A percentile compares a stretch with the other conserved stretches of the same genome.
These are phyloP conservation scores for Grantiella picta DNA, from an alignment of 2,113 vertebrate species.

Conservation along the genomic window DNA sequence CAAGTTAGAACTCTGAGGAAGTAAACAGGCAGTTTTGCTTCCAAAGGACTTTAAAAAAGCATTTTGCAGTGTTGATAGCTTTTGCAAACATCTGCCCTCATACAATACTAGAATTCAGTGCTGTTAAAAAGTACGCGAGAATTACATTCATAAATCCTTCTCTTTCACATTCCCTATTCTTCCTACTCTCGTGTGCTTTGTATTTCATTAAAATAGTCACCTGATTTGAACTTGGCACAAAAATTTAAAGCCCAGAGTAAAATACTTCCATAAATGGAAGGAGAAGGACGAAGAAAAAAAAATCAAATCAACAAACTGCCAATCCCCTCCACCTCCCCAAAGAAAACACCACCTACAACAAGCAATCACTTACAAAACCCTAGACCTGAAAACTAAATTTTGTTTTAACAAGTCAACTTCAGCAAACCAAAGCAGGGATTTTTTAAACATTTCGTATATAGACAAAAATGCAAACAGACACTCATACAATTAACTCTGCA, in stretches of 20 bases:
- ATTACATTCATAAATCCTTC: conserved; percentile 2
- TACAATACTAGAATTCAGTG: background rate
- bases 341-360: background rate
- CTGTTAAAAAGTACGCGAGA: background rate
- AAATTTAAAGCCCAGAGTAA: background rate
- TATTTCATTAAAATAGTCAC: background rate
- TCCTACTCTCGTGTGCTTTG: background rate
- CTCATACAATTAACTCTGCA: background rate
- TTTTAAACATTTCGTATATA: rapidly evolving
- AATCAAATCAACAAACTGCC: background rate
- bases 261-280: background rate
- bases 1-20: background rate
- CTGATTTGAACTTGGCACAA: background rate
- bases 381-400: background rate
- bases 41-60: background rate
- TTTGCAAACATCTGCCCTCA: background rate
- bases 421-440: background rate
- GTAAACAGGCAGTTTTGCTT: background rate
- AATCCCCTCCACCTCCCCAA: rapidly evolving
- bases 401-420: background rate
- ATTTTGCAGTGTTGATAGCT: background rate
- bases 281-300: background rate
- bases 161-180: background rate
- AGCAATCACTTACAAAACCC: background rate
- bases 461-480: background rate